A percentile compares a stretch with the other conserved stretches of the same genome.
phyloP scores from a whole-genome alignment of 2,113 vertebrate species.

The Myocastor coypus region DNA sequence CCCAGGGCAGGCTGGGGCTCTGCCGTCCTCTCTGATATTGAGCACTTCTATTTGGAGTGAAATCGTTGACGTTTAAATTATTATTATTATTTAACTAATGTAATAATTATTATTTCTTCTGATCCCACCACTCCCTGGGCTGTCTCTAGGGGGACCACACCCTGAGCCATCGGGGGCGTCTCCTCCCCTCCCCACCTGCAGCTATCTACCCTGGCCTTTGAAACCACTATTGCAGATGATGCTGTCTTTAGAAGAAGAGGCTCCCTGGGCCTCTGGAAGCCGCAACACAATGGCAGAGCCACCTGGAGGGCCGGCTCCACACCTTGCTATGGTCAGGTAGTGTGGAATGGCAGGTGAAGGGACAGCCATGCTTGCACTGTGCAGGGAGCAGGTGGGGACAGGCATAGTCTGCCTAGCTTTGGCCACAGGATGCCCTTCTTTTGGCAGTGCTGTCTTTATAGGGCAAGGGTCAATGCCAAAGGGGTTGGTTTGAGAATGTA shows the following conservation, averaged over 20 bases:
- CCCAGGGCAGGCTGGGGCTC: too few species aligned
- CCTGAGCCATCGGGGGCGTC: not conserved
- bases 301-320: not conserved
- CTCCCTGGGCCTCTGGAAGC: conserved; percentile 4
- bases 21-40: not conserved
- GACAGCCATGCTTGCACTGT: not conserved
- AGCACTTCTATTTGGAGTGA: conserved; percentile 74
- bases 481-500: conserved; percentile 1
- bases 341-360: not conserved
- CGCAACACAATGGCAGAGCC: not conserved
- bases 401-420: not conserved
- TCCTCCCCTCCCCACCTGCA: not conserved
- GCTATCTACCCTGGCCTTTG: conserved; percentile 68
- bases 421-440: not conserved
- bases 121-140: not conserved
- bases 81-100: conserved; percentile 81
- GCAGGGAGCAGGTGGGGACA: not conserved
- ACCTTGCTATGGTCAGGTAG: not conserved
- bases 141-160: not conserved
- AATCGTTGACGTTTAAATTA: conserved; percentile 78
- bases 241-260: conserved; percentile 29
- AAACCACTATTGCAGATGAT: conserved; percentile 86
- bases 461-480: conserved; percentile 13
- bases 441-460: not conserved
- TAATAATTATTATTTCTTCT: conserved; percentile 73